phyloP scores from a whole-genome alignment of 1,140 invertebrate genomes.

The Drosophila sp. region DNA sequence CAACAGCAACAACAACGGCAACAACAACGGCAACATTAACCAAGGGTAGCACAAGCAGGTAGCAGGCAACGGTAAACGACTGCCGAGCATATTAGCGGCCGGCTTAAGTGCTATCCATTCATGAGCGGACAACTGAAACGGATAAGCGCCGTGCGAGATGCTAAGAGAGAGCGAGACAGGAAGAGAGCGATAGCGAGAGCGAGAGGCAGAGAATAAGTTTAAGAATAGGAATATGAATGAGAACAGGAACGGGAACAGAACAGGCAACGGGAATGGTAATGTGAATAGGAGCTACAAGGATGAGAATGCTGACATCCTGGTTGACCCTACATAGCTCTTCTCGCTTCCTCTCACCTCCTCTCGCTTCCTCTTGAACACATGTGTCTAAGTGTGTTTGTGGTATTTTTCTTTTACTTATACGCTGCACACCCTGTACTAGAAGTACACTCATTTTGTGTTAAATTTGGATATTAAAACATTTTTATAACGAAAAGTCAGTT shows the following conservation, averaged over 20 bases:
- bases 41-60: slow-evolving; percentile 9
- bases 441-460: no score
- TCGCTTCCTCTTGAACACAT: neutral
- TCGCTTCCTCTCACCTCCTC: neutral
- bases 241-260: neutral
- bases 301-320: slow-evolving; percentile 47
- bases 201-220: slow-evolving; percentile 2
- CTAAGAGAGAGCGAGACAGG: neutral
- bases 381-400: slow-evolving; percentile 5
- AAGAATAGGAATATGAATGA: slow-evolving; percentile 10
- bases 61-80: slow-evolving; percentile 41
- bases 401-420: slow-evolving; percentile 2
- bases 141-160: slow-evolving; percentile 32
- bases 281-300: slow-evolving; percentile 26
- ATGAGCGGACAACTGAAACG: slow-evolving; percentile 48
- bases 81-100: slow-evolving; percentile 48
- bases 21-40: slow-evolving; percentile 29
- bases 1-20: slow-evolving; percentile 16
- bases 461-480: no score
- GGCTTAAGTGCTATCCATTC: slow-evolving; percentile 59
- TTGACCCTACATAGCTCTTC: slow-evolving; percentile 8
- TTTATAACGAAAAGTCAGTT: no score
- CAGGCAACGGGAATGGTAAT: neutral
- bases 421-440: no score
- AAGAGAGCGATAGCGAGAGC: neutral